Base-by-base conservation (phyloP, 2,888 invertebrate genomes). In the Cetonia aurata region DNA sequence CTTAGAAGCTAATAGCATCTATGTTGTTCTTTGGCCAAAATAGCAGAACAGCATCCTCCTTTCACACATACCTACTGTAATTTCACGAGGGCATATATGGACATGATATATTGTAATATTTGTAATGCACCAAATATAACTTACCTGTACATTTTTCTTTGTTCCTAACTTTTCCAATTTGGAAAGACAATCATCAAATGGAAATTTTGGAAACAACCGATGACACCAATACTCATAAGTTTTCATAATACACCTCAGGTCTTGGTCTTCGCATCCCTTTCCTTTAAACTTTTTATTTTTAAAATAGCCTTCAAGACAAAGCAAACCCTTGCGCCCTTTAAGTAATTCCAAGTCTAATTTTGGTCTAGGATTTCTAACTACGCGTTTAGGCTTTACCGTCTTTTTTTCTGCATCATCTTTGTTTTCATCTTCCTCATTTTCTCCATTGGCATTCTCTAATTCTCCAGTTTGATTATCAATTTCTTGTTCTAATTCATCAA, bases 221-320 rank as follows among this genome's bases (percentile, higher is more conserved):
- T 98, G 96, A 0, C 93, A 93, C 98, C 98, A 99, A 81, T 98
- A 96, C 79, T 98, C 95, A 67, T 98, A 82, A 70, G 90, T 91
- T 67, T 92, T 91, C 86, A 99, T 87, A 0, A 98, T 86, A 72
- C 89, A 83, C 77, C 93, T 89, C 46, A 99, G 85, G 84, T 98
- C 97, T 62, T 91, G 88, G 75, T 90, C 91, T 84, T 98, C 98
- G 80, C 92, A 86, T 0, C 94, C 94, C 0, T 17, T 17, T 73
- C 95, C 95, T 82, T 90, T 89, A 78, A 93, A 94, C 81, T 93
- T 92, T 12, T 96, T 91, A 77, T 93, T 90, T 79, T 93, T 90
- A 78, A 95, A 96, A 79, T 93, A 88, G 3, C 91, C 89, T 70
- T 93, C 92, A 46, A 98, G 87, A 0, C 91, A 89, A n/a, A 91